A percentile compares a stretch with the other conserved stretches of the same genome.
phyloP scores from a whole-genome alignment of 2,888 invertebrate species.

The Mystacides longicornis region DNA sequence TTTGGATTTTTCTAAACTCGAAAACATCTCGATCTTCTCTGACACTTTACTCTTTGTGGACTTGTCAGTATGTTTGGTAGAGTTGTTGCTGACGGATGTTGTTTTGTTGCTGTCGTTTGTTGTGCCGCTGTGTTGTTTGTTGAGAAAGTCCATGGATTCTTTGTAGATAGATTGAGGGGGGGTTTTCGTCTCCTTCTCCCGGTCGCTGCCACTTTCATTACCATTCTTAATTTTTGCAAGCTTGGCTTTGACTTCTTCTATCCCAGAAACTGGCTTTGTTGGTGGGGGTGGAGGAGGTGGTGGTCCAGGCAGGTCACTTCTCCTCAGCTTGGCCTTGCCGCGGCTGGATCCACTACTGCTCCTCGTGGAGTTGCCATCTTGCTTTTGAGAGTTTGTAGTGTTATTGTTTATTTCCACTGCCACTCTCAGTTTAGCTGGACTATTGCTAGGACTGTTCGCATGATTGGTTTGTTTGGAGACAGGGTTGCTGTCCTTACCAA shows the following conservation, averaged over 20 bases:
- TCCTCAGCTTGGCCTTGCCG: background rate
- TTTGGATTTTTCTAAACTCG: slow-evolving; percentile 43
- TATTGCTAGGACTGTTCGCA: too few species aligned
- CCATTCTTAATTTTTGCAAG: slow-evolving; percentile 42
- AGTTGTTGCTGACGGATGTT: slow-evolving; percentile 27
- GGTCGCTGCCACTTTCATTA: slow-evolving; percentile 40
- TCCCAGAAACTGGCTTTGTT: slow-evolving; percentile 42
- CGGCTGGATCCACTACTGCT: background rate
- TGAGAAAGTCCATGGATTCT: slow-evolving; percentile 40
- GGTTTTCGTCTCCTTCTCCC: slow-evolving; percentile 44
- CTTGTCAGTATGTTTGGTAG: slow-evolving; percentile 36
- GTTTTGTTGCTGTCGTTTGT: background rate
- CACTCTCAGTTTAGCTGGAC: background rate
- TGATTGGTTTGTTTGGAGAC: background rate
- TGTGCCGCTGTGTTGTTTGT: slow-evolving; percentile 29
- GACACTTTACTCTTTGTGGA: slow-evolving; percentile 47
- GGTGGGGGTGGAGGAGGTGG: slow-evolving; percentile 38
- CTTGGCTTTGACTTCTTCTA: slow-evolving; percentile 53
- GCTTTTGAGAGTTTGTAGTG: background rate
- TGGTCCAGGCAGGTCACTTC: slow-evolving; percentile 44
- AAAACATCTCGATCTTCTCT: slow-evolving; percentile 46
- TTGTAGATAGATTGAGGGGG: slow-evolving; percentile 44
- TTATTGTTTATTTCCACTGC: background rate
- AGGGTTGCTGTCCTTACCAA: background rate
- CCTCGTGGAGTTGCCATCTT: background rate